Percentiles rank a stretch among this genome's conserved stretches.
These are phyloP conservation scores for Limnodromus scolopaceus DNA, from an alignment of 2,797 vertebrate species.

Conservation along the genomic window DNA sequence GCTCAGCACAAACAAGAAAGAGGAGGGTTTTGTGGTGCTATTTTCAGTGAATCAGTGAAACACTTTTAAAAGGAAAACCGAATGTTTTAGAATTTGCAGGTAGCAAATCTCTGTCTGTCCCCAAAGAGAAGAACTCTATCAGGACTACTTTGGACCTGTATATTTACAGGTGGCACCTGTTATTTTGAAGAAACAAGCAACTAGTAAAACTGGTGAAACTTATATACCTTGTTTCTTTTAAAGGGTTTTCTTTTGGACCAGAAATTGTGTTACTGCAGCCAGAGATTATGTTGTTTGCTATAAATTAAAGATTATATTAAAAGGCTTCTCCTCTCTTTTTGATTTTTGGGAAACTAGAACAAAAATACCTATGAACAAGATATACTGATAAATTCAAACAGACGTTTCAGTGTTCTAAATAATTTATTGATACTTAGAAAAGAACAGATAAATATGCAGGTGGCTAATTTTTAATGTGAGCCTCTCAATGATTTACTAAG, in stretches of 20 bases:
- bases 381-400: constrained; percentile 32
- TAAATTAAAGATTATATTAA: constrained; percentile 9
- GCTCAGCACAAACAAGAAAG: background rate
- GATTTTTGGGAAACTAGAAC: constrained; percentile 21
- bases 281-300: background rate
- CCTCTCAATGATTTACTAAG: constrained; percentile 69
- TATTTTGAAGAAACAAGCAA: background rate
- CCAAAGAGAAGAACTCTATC: background rate
- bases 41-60: background rate
- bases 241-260: background rate
- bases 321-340: background rate
- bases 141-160: background rate
- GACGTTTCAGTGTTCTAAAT: constrained; percentile 45
- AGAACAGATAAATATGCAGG: constrained; percentile 50
- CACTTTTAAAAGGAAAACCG: background rate
- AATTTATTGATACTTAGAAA: constrained; percentile 64
- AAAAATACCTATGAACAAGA: constrained; percentile 9
- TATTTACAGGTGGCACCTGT: background rate
- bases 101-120: background rate
- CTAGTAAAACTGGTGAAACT: background rate
- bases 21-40: background rate
- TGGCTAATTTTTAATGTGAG: constrained; percentile 52
- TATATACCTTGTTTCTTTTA: background rate
- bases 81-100: background rate
- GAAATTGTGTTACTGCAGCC: background rate